Evolutionary conservation across 2,797 vertebrate species (phyloP).

Genomic region (Myiotriccus ornatus): DNA sequence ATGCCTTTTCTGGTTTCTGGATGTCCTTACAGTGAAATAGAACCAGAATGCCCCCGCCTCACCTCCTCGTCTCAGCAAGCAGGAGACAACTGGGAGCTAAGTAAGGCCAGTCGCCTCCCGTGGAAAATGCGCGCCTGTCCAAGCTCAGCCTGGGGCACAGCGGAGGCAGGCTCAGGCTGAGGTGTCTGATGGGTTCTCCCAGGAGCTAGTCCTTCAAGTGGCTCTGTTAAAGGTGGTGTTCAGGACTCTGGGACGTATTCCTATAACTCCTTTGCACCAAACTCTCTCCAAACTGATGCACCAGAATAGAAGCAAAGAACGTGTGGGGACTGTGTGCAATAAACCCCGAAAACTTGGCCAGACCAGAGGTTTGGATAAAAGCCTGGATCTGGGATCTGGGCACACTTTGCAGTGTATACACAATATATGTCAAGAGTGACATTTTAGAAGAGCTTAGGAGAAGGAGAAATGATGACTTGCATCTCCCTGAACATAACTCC

Average conservation of each 20-base stretch:
- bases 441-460: conserved; percentile 51
- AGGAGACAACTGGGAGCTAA: not conserved
- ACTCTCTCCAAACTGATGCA: not conserved
- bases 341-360: conserved; percentile 36
- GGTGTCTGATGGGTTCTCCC: not conserved
- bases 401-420: conserved; percentile 49
- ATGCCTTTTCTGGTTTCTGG: not conserved
- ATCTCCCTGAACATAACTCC: conserved; percentile 25
- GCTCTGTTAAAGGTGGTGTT: not conserved
- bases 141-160: not conserved
- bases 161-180: not conserved
- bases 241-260: not conserved
- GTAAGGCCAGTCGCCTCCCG: not conserved
- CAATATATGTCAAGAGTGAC: conserved; percentile 56
- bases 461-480: conserved; percentile 63
- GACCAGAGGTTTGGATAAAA: conserved; percentile 61
- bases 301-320: conserved; percentile 6
- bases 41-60: not conserved
- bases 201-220: not conserved
- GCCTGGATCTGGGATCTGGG: conserved; percentile 53
- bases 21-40: not conserved
- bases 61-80: not conserved
- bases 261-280: not conserved
- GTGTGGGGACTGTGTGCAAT: not conserved
- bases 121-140: not conserved